Conservation (phyloP, 1,140 invertebrate species). For the Centruroides vittatus region DNA sequence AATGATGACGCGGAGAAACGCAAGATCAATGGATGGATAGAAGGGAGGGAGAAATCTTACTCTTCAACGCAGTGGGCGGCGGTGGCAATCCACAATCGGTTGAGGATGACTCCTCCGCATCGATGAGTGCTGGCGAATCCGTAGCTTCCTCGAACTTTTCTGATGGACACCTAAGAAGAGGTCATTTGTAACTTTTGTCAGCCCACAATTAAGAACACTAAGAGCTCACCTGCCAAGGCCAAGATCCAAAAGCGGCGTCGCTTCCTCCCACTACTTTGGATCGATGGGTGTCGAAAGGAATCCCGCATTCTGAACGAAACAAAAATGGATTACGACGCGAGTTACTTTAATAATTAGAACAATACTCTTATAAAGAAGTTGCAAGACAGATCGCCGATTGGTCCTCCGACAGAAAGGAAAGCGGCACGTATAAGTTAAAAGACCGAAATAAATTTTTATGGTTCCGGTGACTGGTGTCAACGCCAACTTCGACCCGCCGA, state of each 20-base stretch:
- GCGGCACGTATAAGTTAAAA: too few relatives aligned
- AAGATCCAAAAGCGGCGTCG: conserved; percentile 72
- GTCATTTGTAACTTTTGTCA: not conserved
- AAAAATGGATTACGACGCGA: too few relatives aligned
- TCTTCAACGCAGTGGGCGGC: conserved; percentile 92
- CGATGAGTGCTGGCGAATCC: conserved; percentile 81
- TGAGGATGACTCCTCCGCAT: conserved; percentile 84
- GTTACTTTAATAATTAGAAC: too few relatives aligned
- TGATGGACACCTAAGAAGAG: conserved; percentile 54
- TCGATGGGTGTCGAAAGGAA: conserved; percentile 59
- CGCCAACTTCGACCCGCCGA: too few relatives aligned
- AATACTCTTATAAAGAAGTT: too few relatives aligned
- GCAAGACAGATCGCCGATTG: too few relatives aligned
- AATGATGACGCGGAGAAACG: not conserved
- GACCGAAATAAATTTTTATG: too few relatives aligned
- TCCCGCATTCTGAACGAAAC: conserved; percentile 45
- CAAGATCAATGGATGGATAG: not conserved
- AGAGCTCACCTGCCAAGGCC: conserved; percentile 68
- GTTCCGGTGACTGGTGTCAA: too few relatives aligned
- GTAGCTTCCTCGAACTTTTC: conserved; percentile 61
- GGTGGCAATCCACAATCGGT: conserved; percentile 88
- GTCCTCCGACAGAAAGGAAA: too few relatives aligned
- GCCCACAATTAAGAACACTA: not conserved
- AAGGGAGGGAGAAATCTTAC: conserved; percentile 37
- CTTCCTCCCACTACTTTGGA: conserved; percentile 81